These are phyloP conservation scores for Peromyscus melanophrys DNA, from an alignment of 2,797 vertebrate species.

Conservation along the genomic window DNA sequence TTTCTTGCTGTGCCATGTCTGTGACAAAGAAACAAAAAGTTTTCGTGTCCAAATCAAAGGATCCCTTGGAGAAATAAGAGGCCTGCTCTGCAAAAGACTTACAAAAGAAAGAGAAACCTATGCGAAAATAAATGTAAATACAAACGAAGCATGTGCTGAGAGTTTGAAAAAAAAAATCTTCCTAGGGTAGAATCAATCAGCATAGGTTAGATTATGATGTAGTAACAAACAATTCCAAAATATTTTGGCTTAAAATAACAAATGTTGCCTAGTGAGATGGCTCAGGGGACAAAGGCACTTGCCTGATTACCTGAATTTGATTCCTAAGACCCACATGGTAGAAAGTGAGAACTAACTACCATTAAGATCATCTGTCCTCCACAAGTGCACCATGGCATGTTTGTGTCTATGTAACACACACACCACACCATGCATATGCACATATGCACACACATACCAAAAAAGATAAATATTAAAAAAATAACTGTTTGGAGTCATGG, in stretches of 20 bases:
- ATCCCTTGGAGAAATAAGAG: constrained; percentile 9
- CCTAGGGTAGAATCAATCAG: not conserved
- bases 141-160: not conserved
- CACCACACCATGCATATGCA: too few species aligned
- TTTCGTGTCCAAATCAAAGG: not conserved
- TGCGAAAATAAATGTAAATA: not conserved
- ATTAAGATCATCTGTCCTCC: not conserved
- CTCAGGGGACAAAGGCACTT: not conserved
- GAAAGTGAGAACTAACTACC: not conserved
- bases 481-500: not conserved
- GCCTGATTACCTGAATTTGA: not conserved
- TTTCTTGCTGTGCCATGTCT: not conserved
- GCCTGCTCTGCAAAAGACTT: not conserved
- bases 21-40: not conserved
- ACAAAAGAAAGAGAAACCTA: not conserved
- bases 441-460: not conserved
- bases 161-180: constrained; percentile 8
- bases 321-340: not conserved
- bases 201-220: not conserved
- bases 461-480: not conserved
- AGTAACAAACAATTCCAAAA: not conserved
- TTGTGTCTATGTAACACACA: not conserved
- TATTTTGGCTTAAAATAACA: not conserved
- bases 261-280: not conserved
- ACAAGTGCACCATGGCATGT: not conserved